phyloP scores from a whole-genome alignment of 2,888 invertebrate genomes.

The Iphiclides podalirius region DNA sequence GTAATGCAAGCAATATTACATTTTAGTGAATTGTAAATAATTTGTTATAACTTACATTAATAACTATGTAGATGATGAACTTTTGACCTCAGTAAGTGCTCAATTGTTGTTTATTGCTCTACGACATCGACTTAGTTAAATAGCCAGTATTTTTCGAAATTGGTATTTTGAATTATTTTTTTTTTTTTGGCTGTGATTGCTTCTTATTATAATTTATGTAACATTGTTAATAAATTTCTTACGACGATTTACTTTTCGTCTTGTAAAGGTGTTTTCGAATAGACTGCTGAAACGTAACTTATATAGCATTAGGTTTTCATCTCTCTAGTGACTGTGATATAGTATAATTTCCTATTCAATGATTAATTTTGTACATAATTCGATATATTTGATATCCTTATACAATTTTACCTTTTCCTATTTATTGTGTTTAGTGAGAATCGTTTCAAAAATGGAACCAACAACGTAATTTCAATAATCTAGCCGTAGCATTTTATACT shows the following conservation, averaged over 20 bases:
- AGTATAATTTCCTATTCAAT: conserved; percentile 69
- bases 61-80: conserved; percentile 39
- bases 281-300: conserved; percentile 65
- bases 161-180: conserved; percentile 8
- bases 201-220: conserved; percentile 28
- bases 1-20: conserved; percentile 74
- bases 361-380: conserved; percentile 71
- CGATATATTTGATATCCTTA: conserved; percentile 74
- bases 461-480: conserved; percentile 37
- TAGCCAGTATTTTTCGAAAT: conserved; percentile 1
- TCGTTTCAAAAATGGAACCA: conserved; percentile 34
- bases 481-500: conserved; percentile 55
- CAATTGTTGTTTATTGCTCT: conserved; percentile 16
- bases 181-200: conserved; percentile 23
- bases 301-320: conserved; percentile 53
- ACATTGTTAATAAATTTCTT: too few relatives aligned
- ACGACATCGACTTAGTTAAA: not conserved
- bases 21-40: conserved; percentile 60
- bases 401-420: conserved; percentile 71
- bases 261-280: conserved; percentile 61
- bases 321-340: conserved; percentile 79
- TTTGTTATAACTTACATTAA: conserved; percentile 54
- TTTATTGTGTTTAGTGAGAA: conserved; percentile 57
- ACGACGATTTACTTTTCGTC: conserved; percentile 41
- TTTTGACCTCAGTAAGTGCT: conserved; percentile 37